Evolutionary conservation across 2,888 invertebrate genomes (phyloP).

Genomic region (Strigamia transsilvanica): DNA sequence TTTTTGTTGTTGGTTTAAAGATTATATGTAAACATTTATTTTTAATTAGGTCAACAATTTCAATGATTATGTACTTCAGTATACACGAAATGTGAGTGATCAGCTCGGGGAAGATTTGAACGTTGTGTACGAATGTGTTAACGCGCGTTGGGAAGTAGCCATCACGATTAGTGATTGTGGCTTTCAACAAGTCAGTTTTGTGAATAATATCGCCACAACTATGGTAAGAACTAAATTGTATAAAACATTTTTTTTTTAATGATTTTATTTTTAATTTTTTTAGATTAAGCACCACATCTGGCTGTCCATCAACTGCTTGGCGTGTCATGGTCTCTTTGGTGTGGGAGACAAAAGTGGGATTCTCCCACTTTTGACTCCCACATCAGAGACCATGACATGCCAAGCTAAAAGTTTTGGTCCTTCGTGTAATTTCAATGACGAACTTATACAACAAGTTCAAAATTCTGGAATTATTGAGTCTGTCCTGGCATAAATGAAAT

Average conservation of each 20-base stretch:
- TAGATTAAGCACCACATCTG: conserved; percentile 92
- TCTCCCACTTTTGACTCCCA: conserved; percentile 99
- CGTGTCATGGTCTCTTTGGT: too few species aligned
- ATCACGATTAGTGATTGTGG: too few species aligned
- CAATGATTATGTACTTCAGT: conserved; percentile 95
- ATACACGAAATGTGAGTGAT: conserved; percentile 81
- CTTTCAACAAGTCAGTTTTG: conserved; percentile 98
- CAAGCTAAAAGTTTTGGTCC: conserved; percentile 95
- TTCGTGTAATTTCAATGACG: conserved; percentile 85
- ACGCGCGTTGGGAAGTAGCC: too few species aligned
- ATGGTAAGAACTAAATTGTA: conserved; percentile 63
- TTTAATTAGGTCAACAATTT: conserved; percentile 77
- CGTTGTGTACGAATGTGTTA: too few species aligned
- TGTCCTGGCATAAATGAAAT: conserved; percentile 94
- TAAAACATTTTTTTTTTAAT: background rate
- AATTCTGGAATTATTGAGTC: conserved; percentile 94
- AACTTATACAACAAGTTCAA: conserved; percentile 75
- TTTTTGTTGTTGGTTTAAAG: background rate
- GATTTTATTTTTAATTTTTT: conserved; percentile 55
- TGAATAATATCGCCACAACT: conserved; percentile 97
- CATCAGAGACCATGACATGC: conserved; percentile 98
- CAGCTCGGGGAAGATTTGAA: conserved; percentile 82
- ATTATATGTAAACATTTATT: background rate
- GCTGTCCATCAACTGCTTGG: conserved; percentile 96
- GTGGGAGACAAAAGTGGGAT: too few species aligned